Base-by-base conservation (phyloP, 2,888 invertebrate species). In the Platypus cylindrus region DNA sequence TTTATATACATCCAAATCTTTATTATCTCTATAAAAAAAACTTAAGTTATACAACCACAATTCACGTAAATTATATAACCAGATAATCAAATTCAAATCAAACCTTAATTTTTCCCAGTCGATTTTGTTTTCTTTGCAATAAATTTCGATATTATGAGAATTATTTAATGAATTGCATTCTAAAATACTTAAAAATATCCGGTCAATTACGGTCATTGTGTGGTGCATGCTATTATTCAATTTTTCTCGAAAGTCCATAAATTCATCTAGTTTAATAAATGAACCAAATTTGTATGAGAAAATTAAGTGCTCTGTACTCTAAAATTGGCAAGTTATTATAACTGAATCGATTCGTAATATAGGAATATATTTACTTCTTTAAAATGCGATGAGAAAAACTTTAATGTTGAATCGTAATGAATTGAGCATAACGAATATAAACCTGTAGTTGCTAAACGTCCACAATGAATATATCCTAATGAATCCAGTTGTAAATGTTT, bases 401-500 rank as follows among this genome's bases (percentile, higher is more conserved):
- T 80, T 36, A 84, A 65, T 8, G 89, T 82, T 30, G 75, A 69
- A 32, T 83, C 78, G 41, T 81, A 75, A 41, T 83, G 68, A 36
- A 72, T 68, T 34, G 77, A 67, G 11, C 84, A 80, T 13, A 78
- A 65, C 1, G 73, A 64, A 48, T 79, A 73, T 28, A 82, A 74
- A 5, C 83, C 85, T 23, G 75, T 71, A 5, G 81, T 70, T 13
- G 78, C 70, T 36, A 90, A 65, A 33, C 84, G 71, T 44, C 79
- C 79, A 45, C 78, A 74, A 62, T 85, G 81, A 41, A 83, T 65
- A 65, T 85, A 86, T 45, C 93, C 89, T 58, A 95, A 65, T 0
- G 93, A 86, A 59, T 93, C 89, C 55, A 91, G 68, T 63, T 93
- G 93, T 48, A 94, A 76, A 62, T 94, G 90, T 62, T 95, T 95